Percentiles rank a stretch among this genome's conserved stretches.
Evolutionary conservation across 2,888 invertebrate genomes (phyloP).

Genomic region (Lomographa bimaculata): DNA sequence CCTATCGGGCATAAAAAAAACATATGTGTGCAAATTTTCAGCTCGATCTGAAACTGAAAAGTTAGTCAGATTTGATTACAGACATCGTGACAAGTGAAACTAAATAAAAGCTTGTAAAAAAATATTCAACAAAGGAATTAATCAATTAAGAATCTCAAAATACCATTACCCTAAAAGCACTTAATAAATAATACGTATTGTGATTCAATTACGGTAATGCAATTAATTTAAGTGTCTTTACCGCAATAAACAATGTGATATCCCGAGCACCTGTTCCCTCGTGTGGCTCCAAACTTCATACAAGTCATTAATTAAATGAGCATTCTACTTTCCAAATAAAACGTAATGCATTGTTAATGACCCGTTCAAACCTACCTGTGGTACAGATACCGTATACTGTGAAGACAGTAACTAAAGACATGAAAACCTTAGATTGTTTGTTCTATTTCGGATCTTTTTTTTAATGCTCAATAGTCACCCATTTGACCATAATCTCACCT

Average conservation of each 20-base stretch:
- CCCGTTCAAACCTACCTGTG: constrained; percentile 62
- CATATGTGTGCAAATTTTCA: too few species aligned
- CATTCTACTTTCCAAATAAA: constrained; percentile 53
- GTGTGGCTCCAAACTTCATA: constrained; percentile 33
- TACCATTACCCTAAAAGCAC: constrained; percentile 3
- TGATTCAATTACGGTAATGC: constrained; percentile 11
- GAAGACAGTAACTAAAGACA: constrained; percentile 10
- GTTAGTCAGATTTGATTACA: too few species aligned
- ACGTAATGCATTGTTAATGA: constrained; percentile 68
- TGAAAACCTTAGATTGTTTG: too few species aligned
- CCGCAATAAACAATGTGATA: constrained; percentile 28
- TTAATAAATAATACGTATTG: constrained; percentile 12
- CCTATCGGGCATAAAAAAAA: too few species aligned
- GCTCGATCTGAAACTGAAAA: too few species aligned
- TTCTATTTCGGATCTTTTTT: too few species aligned
- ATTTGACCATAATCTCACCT: too few species aligned
- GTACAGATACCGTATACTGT: background rate
- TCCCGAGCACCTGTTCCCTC: constrained; percentile 20
- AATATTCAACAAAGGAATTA: too few species aligned
- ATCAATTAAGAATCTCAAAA: too few species aligned
- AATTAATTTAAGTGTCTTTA: constrained; percentile 20
- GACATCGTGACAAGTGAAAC: too few species aligned
- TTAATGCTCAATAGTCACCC: too few species aligned
- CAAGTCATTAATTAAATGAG: constrained; percentile 52
- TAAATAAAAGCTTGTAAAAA: too few species aligned